Evolutionary conservation across 1,140 invertebrate genomes (phyloP).

Genomic region (Anoplolepis gracilipes): DNA sequence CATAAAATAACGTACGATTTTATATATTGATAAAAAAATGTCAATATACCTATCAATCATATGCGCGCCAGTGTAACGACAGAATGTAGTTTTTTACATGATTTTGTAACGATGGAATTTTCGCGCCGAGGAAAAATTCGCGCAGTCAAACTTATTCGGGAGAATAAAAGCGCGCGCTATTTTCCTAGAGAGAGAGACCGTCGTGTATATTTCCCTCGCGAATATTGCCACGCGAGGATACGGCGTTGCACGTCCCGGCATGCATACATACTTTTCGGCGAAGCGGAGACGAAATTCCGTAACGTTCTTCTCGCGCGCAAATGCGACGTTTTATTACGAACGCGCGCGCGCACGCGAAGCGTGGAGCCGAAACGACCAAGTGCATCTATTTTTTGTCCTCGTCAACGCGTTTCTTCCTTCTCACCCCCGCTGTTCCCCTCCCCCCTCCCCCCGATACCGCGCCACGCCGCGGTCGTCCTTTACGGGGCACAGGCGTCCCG

Average conservation of each 20-base stretch:
- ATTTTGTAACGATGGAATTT: conserved; percentile 24
- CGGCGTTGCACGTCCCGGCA: conserved; percentile 16
- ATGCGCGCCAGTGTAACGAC: not conserved
- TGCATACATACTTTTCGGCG: conserved; percentile 51
- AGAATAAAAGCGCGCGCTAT: conserved; percentile 36
- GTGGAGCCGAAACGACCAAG: conserved; percentile 48
- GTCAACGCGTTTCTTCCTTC: conserved; percentile 46
- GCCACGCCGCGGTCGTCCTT: conserved; percentile 49
- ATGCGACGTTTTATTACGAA: conserved; percentile 59
- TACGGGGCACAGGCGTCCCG: conserved; percentile 48
- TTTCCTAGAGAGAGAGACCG: not conserved
- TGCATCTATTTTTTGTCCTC: conserved; percentile 61
- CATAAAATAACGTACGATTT: conserved; percentile 30
- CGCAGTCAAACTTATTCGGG: conserved; percentile 16
- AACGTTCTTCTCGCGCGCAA: conserved; percentile 37
- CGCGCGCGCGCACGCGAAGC: conserved; percentile 29
- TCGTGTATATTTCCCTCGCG: conserved; percentile 44
- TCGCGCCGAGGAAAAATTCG: conserved; percentile 8
- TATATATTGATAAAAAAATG: conserved; percentile 30
- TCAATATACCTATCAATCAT: conserved; percentile 14
- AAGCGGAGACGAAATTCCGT: conserved; percentile 43
- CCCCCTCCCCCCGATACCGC: too few species aligned
- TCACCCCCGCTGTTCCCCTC: conserved; percentile 4
- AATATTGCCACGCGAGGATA: conserved; percentile 30
- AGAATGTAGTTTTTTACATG: conserved; percentile 11